phyloP scores from a whole-genome alignment of 2,888 invertebrate genomes.

The Lasioglossum villosulum region DNA sequence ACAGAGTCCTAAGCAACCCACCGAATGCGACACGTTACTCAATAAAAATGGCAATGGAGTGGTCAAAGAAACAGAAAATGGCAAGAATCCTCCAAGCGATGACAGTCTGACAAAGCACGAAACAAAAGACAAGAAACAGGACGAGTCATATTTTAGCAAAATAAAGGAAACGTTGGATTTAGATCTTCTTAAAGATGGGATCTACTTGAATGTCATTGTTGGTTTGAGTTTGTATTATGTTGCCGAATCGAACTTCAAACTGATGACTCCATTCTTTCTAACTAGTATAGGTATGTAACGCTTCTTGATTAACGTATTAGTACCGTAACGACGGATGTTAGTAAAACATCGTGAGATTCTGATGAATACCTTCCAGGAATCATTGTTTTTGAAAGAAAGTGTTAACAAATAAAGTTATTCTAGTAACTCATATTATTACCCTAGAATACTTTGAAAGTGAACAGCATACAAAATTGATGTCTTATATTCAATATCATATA shows the following conservation, averaged over 20 bases:
- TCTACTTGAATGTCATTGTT: constrained; percentile 75
- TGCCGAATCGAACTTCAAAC: constrained; percentile 84
- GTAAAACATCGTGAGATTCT: constrained; percentile 21
- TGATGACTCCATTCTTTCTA: constrained; percentile 85
- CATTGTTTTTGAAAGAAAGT: background rate
- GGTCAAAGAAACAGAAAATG: background rate
- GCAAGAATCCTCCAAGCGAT: background rate
- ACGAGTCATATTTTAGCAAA: constrained; percentile 22
- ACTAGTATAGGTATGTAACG: constrained; percentile 77
- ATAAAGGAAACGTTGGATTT: constrained; percentile 70
- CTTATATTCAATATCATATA: background rate
- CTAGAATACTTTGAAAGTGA: background rate
- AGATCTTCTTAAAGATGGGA: constrained; percentile 71
- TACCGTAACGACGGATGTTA: constrained; percentile 56
- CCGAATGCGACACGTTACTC: constrained; percentile 41
- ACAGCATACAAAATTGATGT: background rate
- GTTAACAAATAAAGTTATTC: background rate
- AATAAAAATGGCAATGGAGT: constrained; percentile 12
- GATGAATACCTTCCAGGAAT: background rate
- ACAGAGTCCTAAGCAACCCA: background rate
- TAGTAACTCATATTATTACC: background rate
- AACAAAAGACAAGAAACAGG: background rate
- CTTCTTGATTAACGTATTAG: constrained; percentile 18
- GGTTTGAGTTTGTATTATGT: constrained; percentile 85
- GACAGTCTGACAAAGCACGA: constrained; percentile 2